These are phyloP conservation scores for Taenioides sp. DNA, from an alignment of 2,797 vertebrate genomes.

Conservation along the genomic window DNA sequence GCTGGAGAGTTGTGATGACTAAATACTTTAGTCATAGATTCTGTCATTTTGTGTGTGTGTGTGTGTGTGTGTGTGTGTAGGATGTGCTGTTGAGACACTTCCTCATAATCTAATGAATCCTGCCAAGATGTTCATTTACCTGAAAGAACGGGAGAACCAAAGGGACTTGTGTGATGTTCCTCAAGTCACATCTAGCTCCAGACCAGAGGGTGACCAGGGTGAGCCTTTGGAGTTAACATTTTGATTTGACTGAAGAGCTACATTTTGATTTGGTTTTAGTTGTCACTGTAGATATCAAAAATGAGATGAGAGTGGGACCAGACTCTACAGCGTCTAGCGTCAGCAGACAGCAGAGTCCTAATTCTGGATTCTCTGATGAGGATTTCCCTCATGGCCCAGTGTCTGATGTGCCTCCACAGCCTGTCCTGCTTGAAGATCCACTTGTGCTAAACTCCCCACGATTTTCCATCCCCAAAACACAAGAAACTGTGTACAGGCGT, in stretches of 20 bases:
- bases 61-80: constrained; percentile 51
- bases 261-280: not conserved
- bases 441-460: constrained; percentile 69
- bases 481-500: constrained; percentile 33
- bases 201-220: not conserved
- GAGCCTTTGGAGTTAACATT: constrained; percentile 11
- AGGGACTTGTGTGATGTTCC: constrained; percentile 14
- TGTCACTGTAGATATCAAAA: constrained; percentile 18
- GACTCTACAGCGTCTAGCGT: not conserved
- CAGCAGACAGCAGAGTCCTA: constrained; percentile 2
- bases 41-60: constrained; percentile 18
- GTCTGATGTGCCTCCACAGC: not conserved
- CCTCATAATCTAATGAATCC: constrained; percentile 41
- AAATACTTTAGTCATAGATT: not conserved
- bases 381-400: not conserved
- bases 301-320: not conserved
- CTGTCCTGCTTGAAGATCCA: constrained; percentile 59
- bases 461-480: constrained; percentile 70
- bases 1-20: no score
- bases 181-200: constrained; percentile 22
- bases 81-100: constrained; percentile 26
- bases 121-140: constrained; percentile 61
- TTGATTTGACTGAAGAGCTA: not conserved
- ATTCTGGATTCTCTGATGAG: not conserved
- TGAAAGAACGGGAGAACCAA: constrained; percentile 59